phyloP scores from a whole-genome alignment of 1,140 invertebrate species.

The Tetranychus urticae region DNA sequence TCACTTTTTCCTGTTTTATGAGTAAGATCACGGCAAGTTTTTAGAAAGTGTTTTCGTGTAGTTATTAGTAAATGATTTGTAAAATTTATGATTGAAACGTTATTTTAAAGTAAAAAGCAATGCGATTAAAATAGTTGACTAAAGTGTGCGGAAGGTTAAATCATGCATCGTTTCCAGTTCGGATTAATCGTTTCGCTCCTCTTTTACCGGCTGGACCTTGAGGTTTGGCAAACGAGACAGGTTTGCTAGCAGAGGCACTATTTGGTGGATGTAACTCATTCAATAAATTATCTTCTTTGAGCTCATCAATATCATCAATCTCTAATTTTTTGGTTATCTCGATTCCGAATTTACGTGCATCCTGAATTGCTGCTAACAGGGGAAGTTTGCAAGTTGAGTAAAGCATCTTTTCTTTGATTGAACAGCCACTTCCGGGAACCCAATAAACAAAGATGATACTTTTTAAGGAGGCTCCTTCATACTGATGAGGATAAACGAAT shows the following conservation, averaged over 20 bases:
- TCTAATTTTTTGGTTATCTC: conserved; percentile 71
- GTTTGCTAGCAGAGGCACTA: background rate
- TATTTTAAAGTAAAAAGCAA: no score
- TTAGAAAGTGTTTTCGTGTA: no score
- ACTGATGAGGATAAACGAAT: conserved; percentile 65
- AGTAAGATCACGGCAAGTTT: no score
- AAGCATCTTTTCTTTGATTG: conserved; percentile 88
- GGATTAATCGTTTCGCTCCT: background rate
- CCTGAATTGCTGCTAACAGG: conserved; percentile 48
- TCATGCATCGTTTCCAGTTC: background rate
- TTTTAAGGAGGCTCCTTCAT: conserved; percentile 68
- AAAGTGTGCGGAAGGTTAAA: no score
- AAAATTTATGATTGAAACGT: no score
- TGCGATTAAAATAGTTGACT: no score
- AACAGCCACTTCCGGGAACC: conserved; percentile 79
- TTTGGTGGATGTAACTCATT: conserved; percentile 78
- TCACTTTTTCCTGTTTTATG: no score
- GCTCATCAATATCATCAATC: conserved; percentile 61
- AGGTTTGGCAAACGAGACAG: background rate
- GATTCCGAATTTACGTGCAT: conserved; percentile 26
- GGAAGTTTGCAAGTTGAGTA: conserved; percentile 88
- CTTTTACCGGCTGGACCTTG: background rate
- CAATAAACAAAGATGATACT: conserved; percentile 85
- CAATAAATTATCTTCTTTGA: conserved; percentile 65
- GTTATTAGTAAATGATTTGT: no score